These are phyloP conservation scores for Panagrolaimus sp. DNA, from an alignment of 1,140 invertebrate genomes.

Conservation along the genomic window DNA sequence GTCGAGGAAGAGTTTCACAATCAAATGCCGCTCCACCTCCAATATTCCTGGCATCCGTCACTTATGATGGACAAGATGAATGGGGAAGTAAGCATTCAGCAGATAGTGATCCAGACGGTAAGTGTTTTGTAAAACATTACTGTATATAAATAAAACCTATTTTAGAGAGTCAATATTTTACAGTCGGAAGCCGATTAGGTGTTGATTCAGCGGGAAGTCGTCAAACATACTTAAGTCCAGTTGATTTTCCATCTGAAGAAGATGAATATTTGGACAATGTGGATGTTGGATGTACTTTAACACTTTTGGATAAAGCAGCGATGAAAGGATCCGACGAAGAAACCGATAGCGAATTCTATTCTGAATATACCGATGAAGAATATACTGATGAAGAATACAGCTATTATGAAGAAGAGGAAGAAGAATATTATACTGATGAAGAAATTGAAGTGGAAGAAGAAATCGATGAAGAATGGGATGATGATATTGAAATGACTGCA, in stretches of 20 bases:
- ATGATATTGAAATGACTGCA: constrained; percentile 17
- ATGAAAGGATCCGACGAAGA: constrained; percentile 47
- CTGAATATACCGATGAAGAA: constrained; percentile 21
- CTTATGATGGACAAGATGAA: constrained; percentile 47
- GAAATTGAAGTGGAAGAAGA: constrained; percentile 25
- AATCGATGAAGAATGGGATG: constrained; percentile 33
- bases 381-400: constrained; percentile 35
- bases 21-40: constrained; percentile 41
- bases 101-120: constrained; percentile 27
- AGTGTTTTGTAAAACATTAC: background rate
- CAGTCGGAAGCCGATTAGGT: too few relatives aligned
- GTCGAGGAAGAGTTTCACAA: constrained; percentile 25
- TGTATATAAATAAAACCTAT: background rate
- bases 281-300: constrained; percentile 47
- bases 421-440: constrained; percentile 27
- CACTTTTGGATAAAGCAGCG: constrained; percentile 45
- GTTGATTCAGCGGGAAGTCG: too few relatives aligned
- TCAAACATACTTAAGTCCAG: constrained; percentile 1
- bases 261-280: constrained; percentile 37
- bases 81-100: constrained; percentile 39
- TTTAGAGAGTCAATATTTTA: too few relatives aligned
- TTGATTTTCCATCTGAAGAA: constrained; percentile 16
- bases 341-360: constrained; percentile 24
- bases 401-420: constrained; percentile 25
- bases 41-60: constrained; percentile 55